A percentile compares a stretch with the other conserved stretches of the same genome.
These are phyloP conservation scores for Palythoa heliodiscus DNA, from an alignment of 92 coral and sea anemone genomes.

Conservation along the genomic window DNA sequence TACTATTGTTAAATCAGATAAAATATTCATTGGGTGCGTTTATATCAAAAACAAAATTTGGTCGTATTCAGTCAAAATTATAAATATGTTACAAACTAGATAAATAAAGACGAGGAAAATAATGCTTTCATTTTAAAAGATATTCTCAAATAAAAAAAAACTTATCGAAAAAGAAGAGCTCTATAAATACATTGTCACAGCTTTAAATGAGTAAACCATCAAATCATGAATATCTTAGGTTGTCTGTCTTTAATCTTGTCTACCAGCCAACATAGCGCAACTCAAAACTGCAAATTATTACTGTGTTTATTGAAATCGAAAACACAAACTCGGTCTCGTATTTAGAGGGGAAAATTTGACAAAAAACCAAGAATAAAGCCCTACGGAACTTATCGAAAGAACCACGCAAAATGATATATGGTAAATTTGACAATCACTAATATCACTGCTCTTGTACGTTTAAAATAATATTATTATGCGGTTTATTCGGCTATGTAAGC, in stretches of 20 bases:
- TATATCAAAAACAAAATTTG: background rate
- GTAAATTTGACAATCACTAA: background rate
- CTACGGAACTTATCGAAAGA: background rate
- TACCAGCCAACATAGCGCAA: background rate
- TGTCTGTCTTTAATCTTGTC: background rate
- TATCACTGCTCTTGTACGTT: too few species aligned
- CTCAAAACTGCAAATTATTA: background rate
- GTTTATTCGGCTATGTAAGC: too few species aligned
- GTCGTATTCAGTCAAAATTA: background rate
- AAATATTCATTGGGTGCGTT: background rate
- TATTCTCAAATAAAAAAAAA: too few species aligned
- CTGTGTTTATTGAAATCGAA: background rate
- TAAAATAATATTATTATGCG: background rate
- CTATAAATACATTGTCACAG: too few species aligned
- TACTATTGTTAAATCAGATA: background rate
- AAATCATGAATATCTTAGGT: too few species aligned
- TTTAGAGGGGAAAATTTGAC: background rate
- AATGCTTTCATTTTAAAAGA: too few species aligned
- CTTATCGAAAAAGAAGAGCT: too few species aligned
- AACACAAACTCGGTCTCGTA: background rate
- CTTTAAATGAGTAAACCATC: too few species aligned
- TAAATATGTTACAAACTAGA: too few species aligned
- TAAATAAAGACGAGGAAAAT: too few species aligned
- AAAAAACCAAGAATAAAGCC: background rate
- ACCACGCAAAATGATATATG: background rate